Evolutionary conservation across 1,140 invertebrate species (phyloP).

Genomic region (Papilio dardanus): DNA sequence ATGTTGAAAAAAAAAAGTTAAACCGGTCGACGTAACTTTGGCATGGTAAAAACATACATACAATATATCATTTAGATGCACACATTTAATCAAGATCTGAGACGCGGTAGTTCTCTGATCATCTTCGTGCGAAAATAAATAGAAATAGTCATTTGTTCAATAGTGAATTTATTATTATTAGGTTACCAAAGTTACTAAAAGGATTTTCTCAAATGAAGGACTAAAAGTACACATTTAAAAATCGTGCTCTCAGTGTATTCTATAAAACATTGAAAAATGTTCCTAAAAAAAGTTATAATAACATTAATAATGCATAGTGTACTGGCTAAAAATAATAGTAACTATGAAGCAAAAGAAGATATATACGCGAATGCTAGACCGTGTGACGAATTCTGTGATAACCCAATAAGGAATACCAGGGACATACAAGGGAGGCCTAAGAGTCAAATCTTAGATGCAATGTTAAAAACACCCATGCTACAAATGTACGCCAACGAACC

Average conservation of each 20-base stretch:
- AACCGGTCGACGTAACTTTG: slow-evolving; percentile 16
- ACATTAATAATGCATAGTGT: slow-evolving; percentile 2
- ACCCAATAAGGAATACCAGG: slow-evolving; percentile 6
- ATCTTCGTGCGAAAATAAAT: neutral
- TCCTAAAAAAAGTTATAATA: neutral
- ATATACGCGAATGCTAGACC: neutral
- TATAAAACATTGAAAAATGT: neutral
- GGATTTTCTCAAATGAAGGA: neutral
- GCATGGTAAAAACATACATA: slow-evolving; percentile 1
- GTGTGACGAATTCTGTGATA: neutral
- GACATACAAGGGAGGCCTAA: slow-evolving; percentile 33
- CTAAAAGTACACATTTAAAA: neutral
- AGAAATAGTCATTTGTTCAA: neutral
- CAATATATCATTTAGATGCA: neutral
- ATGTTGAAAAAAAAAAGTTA: neutral
- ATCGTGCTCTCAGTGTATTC: neutral
- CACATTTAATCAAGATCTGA: neutral
- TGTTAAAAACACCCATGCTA: slow-evolving; percentile 57
- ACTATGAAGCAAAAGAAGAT: neutral
- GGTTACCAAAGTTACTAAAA: neutral
- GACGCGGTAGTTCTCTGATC: neutral
- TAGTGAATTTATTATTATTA: neutral
- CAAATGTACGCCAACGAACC: slow-evolving; percentile 45
- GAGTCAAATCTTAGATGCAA: slow-evolving; percentile 59
- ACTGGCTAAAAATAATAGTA: slow-evolving; percentile 2